These are phyloP conservation scores for Dyspetes luteomarginatus DNA, from an alignment of 2,888 invertebrate genomes.

Conservation along the genomic window DNA sequence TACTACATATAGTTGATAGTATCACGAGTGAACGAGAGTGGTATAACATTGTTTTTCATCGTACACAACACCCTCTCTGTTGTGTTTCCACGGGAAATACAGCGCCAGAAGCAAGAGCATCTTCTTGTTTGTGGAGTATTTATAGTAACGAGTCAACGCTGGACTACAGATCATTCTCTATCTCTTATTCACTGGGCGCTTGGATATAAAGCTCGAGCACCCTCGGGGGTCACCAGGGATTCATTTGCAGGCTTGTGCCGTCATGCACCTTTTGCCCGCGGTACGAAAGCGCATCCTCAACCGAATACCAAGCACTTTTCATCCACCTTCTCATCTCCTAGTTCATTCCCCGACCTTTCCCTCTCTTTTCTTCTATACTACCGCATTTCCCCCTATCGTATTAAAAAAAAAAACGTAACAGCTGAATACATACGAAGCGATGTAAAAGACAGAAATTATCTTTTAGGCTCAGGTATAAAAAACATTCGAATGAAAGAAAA, in stretches of 20 bases:
- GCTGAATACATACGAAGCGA: conserved; percentile 63
- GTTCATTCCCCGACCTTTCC: background rate
- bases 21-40: conserved; percentile 40
- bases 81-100: conserved; percentile 28
- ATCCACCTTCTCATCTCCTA: conserved; percentile 13
- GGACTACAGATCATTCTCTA: conserved; percentile 75
- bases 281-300: conserved; percentile 56
- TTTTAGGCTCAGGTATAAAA: conserved; percentile 46
- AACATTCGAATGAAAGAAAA: conserved; percentile 2
- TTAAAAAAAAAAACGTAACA: conserved; percentile 59
- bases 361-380: background rate
- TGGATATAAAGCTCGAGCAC: no score
- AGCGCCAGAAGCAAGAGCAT: conserved; percentile 59
- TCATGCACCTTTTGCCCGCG: conserved; percentile 69
- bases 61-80: background rate
- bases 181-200: conserved; percentile 20
- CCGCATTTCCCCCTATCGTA: conserved; percentile 5
- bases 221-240: conserved; percentile 70
- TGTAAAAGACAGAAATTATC: conserved; percentile 75
- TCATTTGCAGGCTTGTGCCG: conserved; percentile 77
- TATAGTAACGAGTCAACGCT: conserved; percentile 74
- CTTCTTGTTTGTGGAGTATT: conserved; percentile 77
- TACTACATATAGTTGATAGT: conserved; percentile 30
- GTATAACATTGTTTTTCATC: conserved; percentile 11
- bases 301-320: conserved; percentile 72